phyloP scores from a whole-genome alignment of 2,888 invertebrate genomes.

The Amphipoea oculea region DNA sequence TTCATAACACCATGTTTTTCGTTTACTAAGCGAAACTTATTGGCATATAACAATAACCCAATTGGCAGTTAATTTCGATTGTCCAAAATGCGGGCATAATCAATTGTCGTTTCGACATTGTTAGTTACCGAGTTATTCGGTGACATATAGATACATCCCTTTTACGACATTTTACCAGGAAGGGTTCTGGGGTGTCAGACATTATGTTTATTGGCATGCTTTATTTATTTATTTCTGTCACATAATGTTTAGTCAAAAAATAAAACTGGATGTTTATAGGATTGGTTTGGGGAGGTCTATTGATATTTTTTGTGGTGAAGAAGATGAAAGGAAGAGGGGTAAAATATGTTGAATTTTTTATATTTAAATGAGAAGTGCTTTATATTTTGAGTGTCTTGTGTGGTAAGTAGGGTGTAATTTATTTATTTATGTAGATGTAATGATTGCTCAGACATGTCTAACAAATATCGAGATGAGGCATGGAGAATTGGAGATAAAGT shows the following conservation, averaged over 20 bases:
- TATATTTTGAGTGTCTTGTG: conserved; percentile 24
- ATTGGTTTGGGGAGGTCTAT: conserved; percentile 47
- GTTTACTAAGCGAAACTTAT: not conserved
- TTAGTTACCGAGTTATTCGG: conserved; percentile 28
- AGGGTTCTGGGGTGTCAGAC: conserved; percentile 62
- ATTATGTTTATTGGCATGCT: conserved; percentile 62
- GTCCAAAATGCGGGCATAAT: conserved; percentile 63
- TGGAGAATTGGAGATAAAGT: not conserved
- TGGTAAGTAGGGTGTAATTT: conserved; percentile 2
- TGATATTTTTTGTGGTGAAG: conserved; percentile 39
- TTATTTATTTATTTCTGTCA: conserved; percentile 63
- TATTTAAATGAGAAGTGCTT: conserved; percentile 5
- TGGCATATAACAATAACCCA: conserved; percentile 39
- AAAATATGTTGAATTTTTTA: conserved; percentile 36
- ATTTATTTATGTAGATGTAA: conserved; percentile 31
- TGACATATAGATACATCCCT: conserved; percentile 37
- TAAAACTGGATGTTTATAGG: conserved; percentile 68
- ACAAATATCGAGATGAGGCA: not conserved
- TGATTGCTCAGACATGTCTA: conserved; percentile 4
- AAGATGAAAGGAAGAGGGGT: conserved; percentile 18
- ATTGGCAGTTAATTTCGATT: conserved; percentile 32
- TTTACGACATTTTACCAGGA: conserved; percentile 61
- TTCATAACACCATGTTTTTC: conserved; percentile 31
- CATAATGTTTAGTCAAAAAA: conserved; percentile 66
- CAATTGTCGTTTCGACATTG: conserved; percentile 34